Evolutionary conservation across 23 tunicate genomes (phyloP).

Genomic region (Phallusia fumigata): DNA sequence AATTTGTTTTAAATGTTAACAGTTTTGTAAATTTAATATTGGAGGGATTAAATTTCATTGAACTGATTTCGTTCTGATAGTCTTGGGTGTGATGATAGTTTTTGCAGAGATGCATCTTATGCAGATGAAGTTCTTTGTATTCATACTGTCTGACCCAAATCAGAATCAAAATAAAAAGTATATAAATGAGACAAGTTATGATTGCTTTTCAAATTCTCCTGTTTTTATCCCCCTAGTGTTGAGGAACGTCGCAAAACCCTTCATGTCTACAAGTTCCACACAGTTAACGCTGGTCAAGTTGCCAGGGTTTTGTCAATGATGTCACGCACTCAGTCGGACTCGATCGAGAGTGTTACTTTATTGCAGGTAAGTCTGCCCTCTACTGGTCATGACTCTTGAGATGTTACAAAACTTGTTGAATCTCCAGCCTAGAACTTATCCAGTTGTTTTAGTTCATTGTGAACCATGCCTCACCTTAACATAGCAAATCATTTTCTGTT

Average conservation of each 20-base stretch:
- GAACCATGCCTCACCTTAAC: no score
- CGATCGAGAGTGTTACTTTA: slow-evolving; percentile 55
- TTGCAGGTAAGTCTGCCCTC: slow-evolving; percentile 62
- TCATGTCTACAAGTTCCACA: slow-evolving; percentile 27
- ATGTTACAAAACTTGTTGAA: no score
- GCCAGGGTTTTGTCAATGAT: slow-evolving; percentile 78
- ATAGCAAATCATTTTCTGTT: no score
- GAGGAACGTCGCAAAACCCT: slow-evolving; percentile 72
- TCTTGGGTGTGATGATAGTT: background rate
- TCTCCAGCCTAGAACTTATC: no score
- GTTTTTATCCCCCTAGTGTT: slow-evolving; percentile 25
- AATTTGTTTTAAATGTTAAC: background rate
- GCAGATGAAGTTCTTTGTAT: background rate
- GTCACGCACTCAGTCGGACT: slow-evolving; percentile 41
- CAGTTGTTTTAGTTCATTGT: no score
- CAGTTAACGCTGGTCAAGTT: slow-evolving; percentile 33
- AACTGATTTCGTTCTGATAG: no score
- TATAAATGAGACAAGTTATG: no score
- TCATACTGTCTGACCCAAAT: slow-evolving; percentile 9
- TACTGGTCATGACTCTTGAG: no score
- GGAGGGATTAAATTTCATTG: no score
- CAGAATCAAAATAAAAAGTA: no score
- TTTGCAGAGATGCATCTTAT: background rate
- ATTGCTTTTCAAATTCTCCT: no score
- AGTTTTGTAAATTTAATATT: no score